A percentile compares a stretch with the other conserved stretches of the same genome.
These are phyloP conservation scores for Alectoris magna DNA, from an alignment of 2,797 vertebrate genomes.

Conservation along the genomic window DNA sequence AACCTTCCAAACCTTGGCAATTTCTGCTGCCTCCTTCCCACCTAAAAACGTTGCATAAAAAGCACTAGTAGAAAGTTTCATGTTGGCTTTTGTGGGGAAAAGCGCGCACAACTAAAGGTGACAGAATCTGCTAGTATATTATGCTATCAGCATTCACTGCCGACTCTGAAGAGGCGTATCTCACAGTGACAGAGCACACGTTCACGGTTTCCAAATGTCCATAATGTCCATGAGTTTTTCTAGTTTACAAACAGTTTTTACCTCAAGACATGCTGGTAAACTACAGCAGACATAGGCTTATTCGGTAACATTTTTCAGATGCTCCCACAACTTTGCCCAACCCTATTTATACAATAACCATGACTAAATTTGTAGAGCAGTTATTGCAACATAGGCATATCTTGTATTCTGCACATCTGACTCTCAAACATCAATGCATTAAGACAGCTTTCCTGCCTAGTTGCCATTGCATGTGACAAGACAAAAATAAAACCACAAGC, in stretches of 20 bases:
- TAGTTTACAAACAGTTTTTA: not conserved
- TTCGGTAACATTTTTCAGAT: not conserved
- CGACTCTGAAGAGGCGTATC: not conserved
- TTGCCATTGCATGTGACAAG: constrained; percentile 41
- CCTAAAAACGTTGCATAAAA: not conserved
- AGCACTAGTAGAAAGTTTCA: not conserved
- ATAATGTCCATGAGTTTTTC: not conserved
- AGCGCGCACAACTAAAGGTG: rapidly evolving
- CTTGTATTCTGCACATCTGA: not conserved
- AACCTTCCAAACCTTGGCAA: not conserved
- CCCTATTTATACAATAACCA: not conserved
- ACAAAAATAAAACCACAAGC: constrained; percentile 65
- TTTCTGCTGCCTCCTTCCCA: not conserved
- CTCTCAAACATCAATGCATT: not conserved
- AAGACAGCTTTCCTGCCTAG: constrained; percentile 10
- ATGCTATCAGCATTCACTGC: not conserved
- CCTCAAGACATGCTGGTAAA: not conserved
- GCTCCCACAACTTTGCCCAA: not conserved
- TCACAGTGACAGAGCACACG: not conserved
- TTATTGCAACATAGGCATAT: not conserved
- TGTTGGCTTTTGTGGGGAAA: not conserved
- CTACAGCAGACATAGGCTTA: not conserved
- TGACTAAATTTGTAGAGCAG: not conserved
- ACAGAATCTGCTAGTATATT: not conserved
- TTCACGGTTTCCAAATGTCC: not conserved